Base-by-base conservation (phyloP, 2,888 invertebrate genomes). In the Philaethria dido region DNA sequence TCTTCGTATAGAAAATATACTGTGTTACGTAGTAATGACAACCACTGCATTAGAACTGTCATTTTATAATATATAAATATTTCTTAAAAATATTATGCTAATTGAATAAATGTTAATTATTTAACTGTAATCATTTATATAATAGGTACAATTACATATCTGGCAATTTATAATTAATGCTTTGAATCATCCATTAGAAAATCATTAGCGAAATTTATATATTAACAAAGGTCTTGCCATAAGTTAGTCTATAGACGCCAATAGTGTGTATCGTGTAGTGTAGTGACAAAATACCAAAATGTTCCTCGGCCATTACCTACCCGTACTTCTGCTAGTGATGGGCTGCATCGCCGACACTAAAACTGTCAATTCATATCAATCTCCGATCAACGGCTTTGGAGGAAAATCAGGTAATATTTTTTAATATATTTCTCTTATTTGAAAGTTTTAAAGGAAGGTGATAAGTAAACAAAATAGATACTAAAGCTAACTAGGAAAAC, bases 311-410 rank as follows among this genome's bases (percentile, higher is more conserved):
- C 81, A 83, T 66, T 68, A 81, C 44, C 36, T 88, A 68, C 83
- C 82, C 64, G 77, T 80, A 42, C 72, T 84, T 36, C 52, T 90
- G 64, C 72, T 91, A 29, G 73, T 89, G 76, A 80, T 87, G 81
- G 79, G 82, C 65, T 91, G 86, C 80, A 82, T 90, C 39, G 86
- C 81, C 14, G 79, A 84, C 66, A 85, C 87, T 29, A 82, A 82
- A 63, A 86, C 90, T 0, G 88, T 86, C 62, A 88, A 83, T 72
- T n/a, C n/a, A n/a, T 85, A 83, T 68, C 85, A 84, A 69, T 74
- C 83, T 13, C 73, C 84, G 4, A 73, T 86, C 59, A 81, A 80
- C 69, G 79, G 74, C 62, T 73, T 85, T 69, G 84, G 80, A 22
- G 72, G 75, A 39, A 90, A 90, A 72, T 72, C 89, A 86, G 89